phyloP scores from a whole-genome alignment of 2,888 invertebrate genomes.

The Drosophila rubida region DNA sequence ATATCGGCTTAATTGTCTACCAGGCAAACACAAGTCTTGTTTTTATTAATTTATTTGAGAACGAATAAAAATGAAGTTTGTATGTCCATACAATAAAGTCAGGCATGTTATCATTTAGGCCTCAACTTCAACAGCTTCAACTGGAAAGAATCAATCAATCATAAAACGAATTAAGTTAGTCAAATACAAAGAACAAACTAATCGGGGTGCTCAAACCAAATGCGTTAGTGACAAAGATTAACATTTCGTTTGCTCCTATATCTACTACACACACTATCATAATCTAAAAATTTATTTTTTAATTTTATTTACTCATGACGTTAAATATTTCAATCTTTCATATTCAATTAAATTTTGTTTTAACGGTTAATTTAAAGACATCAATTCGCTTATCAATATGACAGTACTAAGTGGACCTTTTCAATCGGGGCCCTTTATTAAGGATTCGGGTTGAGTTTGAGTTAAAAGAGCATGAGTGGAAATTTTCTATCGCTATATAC shows the following conservation, averaged over 20 bases:
- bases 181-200: slow-evolving; percentile 71
- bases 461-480: slow-evolving; percentile 30
- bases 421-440: background rate
- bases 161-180: slow-evolving; percentile 83
- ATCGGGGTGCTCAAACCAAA: slow-evolving; percentile 64
- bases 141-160: slow-evolving; percentile 85
- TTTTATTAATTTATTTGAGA: slow-evolving; percentile 61
- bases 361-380: slow-evolving; percentile 1
- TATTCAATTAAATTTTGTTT: background rate
- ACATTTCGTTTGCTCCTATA: slow-evolving; percentile 23
- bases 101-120: slow-evolving; percentile 83
- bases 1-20: slow-evolving; percentile 57
- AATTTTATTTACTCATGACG: background rate
- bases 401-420: background rate
- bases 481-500: slow-evolving; percentile 55
- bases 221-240: slow-evolving; percentile 71
- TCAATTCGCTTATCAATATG: slow-evolving; percentile 1
- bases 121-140: slow-evolving; percentile 84
- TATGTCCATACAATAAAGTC: slow-evolving; percentile 80
- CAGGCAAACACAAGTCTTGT: slow-evolving; percentile 73
- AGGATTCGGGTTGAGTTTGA: slow-evolving; percentile 2
- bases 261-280: slow-evolving; percentile 1
- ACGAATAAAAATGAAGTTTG: slow-evolving; percentile 61
- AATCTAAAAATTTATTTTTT: background rate
- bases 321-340: background rate